A percentile compares a stretch with the other conserved stretches of the same genome.
Evolutionary conservation across 2,888 invertebrate genomes (phyloP).

Genomic region (Sphaerophoria rueppellii): DNA sequence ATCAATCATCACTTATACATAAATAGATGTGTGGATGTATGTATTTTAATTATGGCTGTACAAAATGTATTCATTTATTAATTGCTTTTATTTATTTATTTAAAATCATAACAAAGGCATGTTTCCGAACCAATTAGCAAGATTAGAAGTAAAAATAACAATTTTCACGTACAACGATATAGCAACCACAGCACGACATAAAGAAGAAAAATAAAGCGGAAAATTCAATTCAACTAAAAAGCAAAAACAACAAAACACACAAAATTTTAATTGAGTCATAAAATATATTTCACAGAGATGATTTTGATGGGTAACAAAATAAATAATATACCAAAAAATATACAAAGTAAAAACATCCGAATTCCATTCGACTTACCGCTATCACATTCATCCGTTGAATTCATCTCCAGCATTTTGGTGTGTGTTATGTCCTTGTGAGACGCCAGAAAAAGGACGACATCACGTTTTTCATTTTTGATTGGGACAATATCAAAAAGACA

Average conservation of each 20-base stretch:
- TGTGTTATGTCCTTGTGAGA: constrained; percentile 98
- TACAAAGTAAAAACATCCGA: neutral
- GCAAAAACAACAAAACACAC: neutral
- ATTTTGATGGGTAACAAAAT: neutral
- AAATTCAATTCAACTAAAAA: neutral
- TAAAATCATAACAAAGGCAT: no score
- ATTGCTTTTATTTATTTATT: no score
- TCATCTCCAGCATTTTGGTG: constrained; percentile 94
- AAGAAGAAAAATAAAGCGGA: neutral
- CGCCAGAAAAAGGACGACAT: constrained; percentile 97
- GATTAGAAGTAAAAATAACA: no score
- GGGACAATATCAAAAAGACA: constrained; percentile 98
- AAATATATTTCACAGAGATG: neutral
- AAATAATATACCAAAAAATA: neutral
- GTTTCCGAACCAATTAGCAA: no score
- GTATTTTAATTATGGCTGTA: no score
- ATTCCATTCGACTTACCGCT: constrained; percentile 87
- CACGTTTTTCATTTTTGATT: constrained; percentile 98
- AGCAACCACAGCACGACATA: neutral
- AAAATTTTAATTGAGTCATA: constrained; percentile 31
- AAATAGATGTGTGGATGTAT: no score
- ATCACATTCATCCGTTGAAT: constrained; percentile 92
- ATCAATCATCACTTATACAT: no score
- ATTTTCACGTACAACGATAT: neutral
- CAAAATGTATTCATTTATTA: no score